Percentiles rank a stretch among this genome's conserved stretches.
These are phyloP conservation scores for Callospermophilus lateralis DNA, from an alignment of 2,113 vertebrate species.

Conservation along the genomic window DNA sequence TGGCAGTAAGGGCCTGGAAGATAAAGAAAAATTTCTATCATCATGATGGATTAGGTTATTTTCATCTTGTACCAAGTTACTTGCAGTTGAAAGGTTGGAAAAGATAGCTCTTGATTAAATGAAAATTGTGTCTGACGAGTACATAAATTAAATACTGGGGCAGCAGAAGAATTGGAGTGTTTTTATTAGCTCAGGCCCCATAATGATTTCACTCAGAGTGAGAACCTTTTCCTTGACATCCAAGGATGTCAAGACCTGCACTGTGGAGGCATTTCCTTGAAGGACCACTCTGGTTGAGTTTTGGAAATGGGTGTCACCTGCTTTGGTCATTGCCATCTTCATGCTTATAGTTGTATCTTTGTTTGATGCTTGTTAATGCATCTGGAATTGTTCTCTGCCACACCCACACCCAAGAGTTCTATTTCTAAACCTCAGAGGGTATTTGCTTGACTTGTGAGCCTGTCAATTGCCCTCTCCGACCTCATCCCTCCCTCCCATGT, in stretches of 20 bases:
- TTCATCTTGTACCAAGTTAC: conserved; percentile 79
- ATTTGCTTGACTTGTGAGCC: background rate
- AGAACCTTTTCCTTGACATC: background rate
- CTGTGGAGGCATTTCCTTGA: background rate
- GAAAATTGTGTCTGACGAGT: conserved; percentile 75
- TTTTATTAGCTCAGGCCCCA: background rate
- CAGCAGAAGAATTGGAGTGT: conserved; percentile 56
- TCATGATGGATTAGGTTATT: conserved; percentile 78
- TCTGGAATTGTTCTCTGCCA: too few species aligned
- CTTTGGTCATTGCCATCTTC: background rate
- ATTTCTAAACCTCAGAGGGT: background rate
- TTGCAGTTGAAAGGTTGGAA: conserved; percentile 77
- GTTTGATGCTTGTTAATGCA: background rate
- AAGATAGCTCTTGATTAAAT: conserved; percentile 85
- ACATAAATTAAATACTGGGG: conserved; percentile 73
- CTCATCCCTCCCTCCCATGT: background rate
- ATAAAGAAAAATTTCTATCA: conserved; percentile 68
- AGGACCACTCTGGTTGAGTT: background rate
- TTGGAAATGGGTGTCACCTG: background rate
- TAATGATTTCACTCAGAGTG: background rate
- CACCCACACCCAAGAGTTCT: background rate
- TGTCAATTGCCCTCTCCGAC: background rate
- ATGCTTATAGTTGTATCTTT: background rate
- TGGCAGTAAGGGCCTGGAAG: conserved; percentile 54
- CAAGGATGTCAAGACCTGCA: background rate